These are phyloP conservation scores for Chymomyza fuscimana DNA, from an alignment of 2,888 invertebrate species.

Conservation along the genomic window DNA sequence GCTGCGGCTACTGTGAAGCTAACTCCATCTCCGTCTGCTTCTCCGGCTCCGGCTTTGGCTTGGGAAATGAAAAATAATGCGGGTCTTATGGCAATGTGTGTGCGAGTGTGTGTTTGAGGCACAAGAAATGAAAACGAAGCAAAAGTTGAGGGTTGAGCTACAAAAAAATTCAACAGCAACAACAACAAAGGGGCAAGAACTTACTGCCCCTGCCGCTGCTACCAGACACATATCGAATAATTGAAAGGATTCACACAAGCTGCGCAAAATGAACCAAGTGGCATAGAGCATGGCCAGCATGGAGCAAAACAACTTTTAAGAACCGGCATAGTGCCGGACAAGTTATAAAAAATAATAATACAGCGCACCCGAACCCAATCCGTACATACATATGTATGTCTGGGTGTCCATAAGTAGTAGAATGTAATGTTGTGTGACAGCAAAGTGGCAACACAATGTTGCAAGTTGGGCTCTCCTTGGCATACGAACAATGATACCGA, in stretches of 20 bases:
- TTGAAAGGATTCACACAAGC: constrained; percentile 68
- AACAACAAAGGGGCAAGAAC: constrained; percentile 27
- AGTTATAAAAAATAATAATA: neutral
- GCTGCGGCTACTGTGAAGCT: too few relatives aligned
- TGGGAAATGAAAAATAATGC: constrained; percentile 58
- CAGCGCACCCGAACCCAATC: too few relatives aligned
- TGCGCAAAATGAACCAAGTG: constrained; percentile 43
- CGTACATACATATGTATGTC: neutral
- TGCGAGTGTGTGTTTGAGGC: constrained; percentile 22
- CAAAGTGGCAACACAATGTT: neutral
- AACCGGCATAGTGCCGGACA: neutral
- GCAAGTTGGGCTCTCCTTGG: neutral
- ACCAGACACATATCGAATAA: constrained; percentile 60
- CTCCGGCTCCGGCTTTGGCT: neutral
- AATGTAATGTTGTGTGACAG: neutral
- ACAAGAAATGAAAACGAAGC: constrained; percentile 61
- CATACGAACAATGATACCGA: constrained; percentile 56
- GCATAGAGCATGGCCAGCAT: neutral
- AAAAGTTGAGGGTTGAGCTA: constrained; percentile 45
- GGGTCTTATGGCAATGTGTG: constrained; percentile 44
- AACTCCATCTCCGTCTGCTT: too few relatives aligned
- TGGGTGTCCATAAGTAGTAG: too few relatives aligned
- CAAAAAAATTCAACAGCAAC: constrained; percentile 25
- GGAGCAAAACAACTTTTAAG: neutral
- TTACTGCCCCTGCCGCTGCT: neutral